Base-by-base conservation (phyloP, 2,113 vertebrate species). In the Python bivittatus region DNA sequence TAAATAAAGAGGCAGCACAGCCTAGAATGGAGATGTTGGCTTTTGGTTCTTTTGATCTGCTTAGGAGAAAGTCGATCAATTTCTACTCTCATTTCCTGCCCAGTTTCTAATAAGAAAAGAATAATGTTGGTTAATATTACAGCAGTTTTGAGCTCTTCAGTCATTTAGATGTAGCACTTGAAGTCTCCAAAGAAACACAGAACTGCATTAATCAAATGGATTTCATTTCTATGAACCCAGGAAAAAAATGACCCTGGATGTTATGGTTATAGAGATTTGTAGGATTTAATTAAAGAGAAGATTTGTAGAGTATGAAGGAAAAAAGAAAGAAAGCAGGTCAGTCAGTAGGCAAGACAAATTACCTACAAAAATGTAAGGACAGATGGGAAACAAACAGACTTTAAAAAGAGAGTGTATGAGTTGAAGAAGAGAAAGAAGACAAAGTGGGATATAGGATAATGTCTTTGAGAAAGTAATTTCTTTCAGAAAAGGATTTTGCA, bases 191-290 rank as follows among this genome's bases (percentile, higher is more conserved):
- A 38, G 84, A 68, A 68, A 68, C n/a, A 53, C 60, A 91, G 44
- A 58, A n/a, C 42, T 68, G 7, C 68, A 56, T 68, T 61, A n/a
- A 53, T 61, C 60, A 42, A 13, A 72, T 33, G 10, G 42, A 20
- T 86, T 86, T 86, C 57, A 38, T 91, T 91, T 86, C 44, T 91
- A 33, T n/a, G 12, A 86, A 54, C 29, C 23, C 23, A 86, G 29
- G 15, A 12, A 33, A 15, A 61, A 60, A 86, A 86, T 22, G 29
- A 10, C 61, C 42, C 42, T 54, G 48, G 33, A 91, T 86, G 42
- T 42, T 60, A 60, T 54, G 79, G n/a, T 27, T 38, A 68, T 33
- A 42, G 89, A 88, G 89, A 91, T 93, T 90, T 93, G 57, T 91
- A 83, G 72, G 84, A 83, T 60, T 52, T 38, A 17, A 11, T 33